Evolutionary conservation across 1,140 invertebrate genomes (phyloP).

Genomic region (Helicoverpa armigera): DNA sequence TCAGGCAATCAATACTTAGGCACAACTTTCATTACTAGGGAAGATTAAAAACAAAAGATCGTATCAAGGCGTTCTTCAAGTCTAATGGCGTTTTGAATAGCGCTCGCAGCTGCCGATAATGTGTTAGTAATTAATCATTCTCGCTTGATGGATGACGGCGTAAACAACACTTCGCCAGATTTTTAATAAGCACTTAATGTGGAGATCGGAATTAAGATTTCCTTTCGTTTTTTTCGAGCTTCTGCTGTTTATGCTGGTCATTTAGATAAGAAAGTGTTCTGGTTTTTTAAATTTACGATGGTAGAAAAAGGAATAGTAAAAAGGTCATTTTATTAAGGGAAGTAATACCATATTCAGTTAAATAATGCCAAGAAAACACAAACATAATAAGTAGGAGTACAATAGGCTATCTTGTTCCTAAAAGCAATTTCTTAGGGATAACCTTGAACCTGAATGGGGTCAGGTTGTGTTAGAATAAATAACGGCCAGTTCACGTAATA

Average conservation of each 20-base stretch:
- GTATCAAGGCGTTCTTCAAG: constrained; percentile 45
- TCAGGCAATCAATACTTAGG: constrained; percentile 25
- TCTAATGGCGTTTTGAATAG: constrained; percentile 51
- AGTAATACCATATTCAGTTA: too few relatives aligned
- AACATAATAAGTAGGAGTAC: too few relatives aligned
- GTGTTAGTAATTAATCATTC: constrained; percentile 51
- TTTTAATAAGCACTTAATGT: constrained; percentile 47
- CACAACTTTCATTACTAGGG: constrained; percentile 34
- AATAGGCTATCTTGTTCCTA: too few relatives aligned
- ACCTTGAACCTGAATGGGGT: too few relatives aligned
- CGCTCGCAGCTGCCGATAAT: constrained; percentile 47
- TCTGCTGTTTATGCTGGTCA: constrained; percentile 13
- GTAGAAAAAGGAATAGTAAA: neutral
- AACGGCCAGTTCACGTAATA: too few relatives aligned
- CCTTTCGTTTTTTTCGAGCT: constrained; percentile 18
- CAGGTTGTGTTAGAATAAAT: too few relatives aligned
- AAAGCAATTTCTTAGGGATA: too few relatives aligned
- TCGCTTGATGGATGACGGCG: constrained; percentile 45
- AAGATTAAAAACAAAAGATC: constrained; percentile 48
- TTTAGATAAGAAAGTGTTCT: constrained; percentile 9
- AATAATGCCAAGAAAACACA: too few relatives aligned
- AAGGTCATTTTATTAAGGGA: too few relatives aligned
- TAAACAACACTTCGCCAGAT: constrained; percentile 44
- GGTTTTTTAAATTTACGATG: neutral
- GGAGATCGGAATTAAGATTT: constrained; percentile 37